Base-by-base conservation (phyloP, 2,113 vertebrate species). In the Numenius arquata region DNA sequence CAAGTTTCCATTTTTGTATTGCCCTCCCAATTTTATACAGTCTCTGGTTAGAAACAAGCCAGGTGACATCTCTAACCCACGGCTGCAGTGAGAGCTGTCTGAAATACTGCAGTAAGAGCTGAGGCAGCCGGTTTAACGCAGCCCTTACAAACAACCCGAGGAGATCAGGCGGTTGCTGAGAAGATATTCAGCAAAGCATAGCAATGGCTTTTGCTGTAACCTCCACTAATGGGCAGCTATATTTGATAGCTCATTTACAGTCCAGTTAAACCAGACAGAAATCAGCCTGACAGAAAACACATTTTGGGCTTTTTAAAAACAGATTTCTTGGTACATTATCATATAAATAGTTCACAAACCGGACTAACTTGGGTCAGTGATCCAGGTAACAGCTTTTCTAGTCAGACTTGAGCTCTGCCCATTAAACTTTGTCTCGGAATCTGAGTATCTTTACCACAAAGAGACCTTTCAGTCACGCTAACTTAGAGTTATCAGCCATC, bases 361-460 rank as follows among this genome's bases (percentile, higher is more conserved):
- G 53, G 61, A 89, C 45, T 68, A 81, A 29, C 41, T 8, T 45
- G 11, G 58, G 81, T 73, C 81, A 94, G 61, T 65, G 65, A 81
- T 81, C 36, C 82, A 91, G 82, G 29, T 66, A 96, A 92, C 62
- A 67, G 55, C 26, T 58, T 85, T 79, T 90, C n/a, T 63, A 87
- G 61, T 71, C 52, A 94, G 77, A 67, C 9, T 84, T 90, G 48
- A 93, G 76, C 27, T 92, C 81, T 92, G 25, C 21, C 55, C 43
- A 26, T 89, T 88, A 85, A 88, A 94, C 50, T 81, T 92, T 68
- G n/a, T 71, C 72, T 94, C 71, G 40, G 45, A 80, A 76, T 91
- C 53, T 88, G 85, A 78, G 82, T 92, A 85, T 84, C 61, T 96
- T 80, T 87, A 61, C 34, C 63, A 66, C 41, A 71, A 75, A 90